Evolutionary conservation across 1,140 invertebrate genomes (phyloP).

Genomic region (Brachionus sp.): DNA sequence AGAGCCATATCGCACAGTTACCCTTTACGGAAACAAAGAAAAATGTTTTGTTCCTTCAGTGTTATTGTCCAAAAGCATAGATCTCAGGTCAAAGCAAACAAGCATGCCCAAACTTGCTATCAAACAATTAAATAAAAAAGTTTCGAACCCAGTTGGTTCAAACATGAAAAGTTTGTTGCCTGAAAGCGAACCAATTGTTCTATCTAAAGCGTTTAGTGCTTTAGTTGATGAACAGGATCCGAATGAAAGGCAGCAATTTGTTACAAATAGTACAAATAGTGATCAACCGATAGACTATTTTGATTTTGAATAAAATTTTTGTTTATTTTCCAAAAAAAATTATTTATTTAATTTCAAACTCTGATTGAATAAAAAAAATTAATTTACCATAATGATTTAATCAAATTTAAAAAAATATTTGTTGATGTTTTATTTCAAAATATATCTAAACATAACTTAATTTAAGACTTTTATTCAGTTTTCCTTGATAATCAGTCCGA

Average conservation of each 20-base stretch:
- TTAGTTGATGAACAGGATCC: neutral
- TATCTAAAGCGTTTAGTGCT: constrained; percentile 9
- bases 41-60: constrained; percentile 29
- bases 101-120: constrained; percentile 24
- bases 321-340: neutral
- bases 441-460: too few species aligned
- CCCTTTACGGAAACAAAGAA: constrained; percentile 2
- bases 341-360: neutral
- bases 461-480: too few species aligned
- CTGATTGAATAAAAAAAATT: neutral
- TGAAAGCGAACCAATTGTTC: neutral
- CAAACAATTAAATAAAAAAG: constrained; percentile 41
- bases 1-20: constrained; percentile 21
- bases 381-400: neutral
- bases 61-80: neutral
- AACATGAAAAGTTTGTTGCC: constrained; percentile 18
- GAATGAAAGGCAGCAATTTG: neutral
- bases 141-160: neutral
- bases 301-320: constrained; percentile 15
- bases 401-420: too few species aligned
- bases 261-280: neutral
- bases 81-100: neutral
- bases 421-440: too few species aligned
- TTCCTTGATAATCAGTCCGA: too few species aligned
- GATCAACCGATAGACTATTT: constrained; percentile 3